Base-by-base conservation (phyloP, 2,888 invertebrate species). In the Eumerus sabulonum region DNA sequence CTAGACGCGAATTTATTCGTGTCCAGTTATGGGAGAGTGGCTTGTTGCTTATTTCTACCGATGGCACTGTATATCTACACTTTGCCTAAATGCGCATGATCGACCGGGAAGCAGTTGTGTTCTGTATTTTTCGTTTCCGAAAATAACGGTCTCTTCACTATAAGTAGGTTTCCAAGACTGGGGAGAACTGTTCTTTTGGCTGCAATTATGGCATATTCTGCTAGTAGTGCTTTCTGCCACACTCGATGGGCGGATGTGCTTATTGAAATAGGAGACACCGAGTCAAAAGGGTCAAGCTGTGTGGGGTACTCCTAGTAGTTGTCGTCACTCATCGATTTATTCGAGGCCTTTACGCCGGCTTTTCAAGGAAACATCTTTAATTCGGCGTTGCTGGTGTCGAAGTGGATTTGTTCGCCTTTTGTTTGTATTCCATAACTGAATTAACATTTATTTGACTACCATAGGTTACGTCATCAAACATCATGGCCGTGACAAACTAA, bases 11-110 rank as follows among this genome's bases (percentile, higher is more conserved):
- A 7, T 35, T 47, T 36, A 36, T 18, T 50, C 60, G 42, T 70
- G 76, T 77, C 76, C 76, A 77, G 72, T 77, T 77, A 72, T 72
- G 63, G 71, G 42, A 51, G 63, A 63, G 62, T 59, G 53, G 3
- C 40, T n/a, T 72, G 66, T 63, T 73, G 67, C 63, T 72, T 67
- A 63, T 71, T 57, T 72, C 62, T 9, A 42, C 47, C 66, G 59
- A 51, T n/a, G n/a, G n/a, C n/a, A n/a, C n/a, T n/a, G n/a, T n/a
- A n/a, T n/a, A 13, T 38, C 50, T 67, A 72, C 63, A 63, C 77
- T 63, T 38, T 51, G 62, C 45, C 62, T 53, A 47, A 76, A 38
- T 27, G 27, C 27, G 7, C 27, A 27, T 27, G 27, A 27, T 27
- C 27, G 27, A 45, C 14, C 11, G 36, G 36, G n/a, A n/a, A n/a